Conservation (phyloP, 2,797 vertebrate species). For the Neopelma chrysocephalum region DNA sequence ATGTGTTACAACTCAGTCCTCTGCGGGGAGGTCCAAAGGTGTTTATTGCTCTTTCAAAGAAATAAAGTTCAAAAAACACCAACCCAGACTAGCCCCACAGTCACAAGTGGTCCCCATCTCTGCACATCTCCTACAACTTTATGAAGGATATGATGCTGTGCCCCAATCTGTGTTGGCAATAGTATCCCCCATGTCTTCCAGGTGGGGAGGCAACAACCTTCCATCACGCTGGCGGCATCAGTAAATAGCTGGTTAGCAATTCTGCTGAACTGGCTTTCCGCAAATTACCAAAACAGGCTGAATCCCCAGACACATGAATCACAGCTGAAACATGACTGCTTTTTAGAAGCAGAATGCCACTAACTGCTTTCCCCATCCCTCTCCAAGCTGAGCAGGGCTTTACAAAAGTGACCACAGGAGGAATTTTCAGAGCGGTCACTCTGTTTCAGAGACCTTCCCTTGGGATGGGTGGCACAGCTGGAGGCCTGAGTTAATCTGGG, state of each 20-base stretch:
- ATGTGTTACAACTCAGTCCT: not conserved
- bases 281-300: not conserved
- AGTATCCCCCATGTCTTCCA: not conserved
- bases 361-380: not conserved
- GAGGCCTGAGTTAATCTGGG: not conserved
- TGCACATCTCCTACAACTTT: not conserved
- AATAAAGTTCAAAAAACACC: not conserved
- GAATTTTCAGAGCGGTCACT: not conserved
- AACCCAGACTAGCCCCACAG: not conserved
- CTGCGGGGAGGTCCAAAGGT: not conserved
- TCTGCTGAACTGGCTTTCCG: not conserved
- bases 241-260: not conserved
- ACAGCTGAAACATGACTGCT: not conserved
- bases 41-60: not conserved
- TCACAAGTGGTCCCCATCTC: not conserved
- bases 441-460: slow-evolving; percentile 18
- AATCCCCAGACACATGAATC: slow-evolving; percentile 27
- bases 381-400: not conserved
- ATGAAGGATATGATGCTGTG: not conserved
- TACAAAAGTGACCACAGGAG: slow-evolving; percentile 12
- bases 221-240: not conserved
- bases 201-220: not conserved
- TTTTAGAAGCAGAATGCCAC: not conserved
- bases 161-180: not conserved
- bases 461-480: not conserved